Evolutionary conservation across 2,888 invertebrate genomes (phyloP).

Genomic region (Hyles lineata): DNA sequence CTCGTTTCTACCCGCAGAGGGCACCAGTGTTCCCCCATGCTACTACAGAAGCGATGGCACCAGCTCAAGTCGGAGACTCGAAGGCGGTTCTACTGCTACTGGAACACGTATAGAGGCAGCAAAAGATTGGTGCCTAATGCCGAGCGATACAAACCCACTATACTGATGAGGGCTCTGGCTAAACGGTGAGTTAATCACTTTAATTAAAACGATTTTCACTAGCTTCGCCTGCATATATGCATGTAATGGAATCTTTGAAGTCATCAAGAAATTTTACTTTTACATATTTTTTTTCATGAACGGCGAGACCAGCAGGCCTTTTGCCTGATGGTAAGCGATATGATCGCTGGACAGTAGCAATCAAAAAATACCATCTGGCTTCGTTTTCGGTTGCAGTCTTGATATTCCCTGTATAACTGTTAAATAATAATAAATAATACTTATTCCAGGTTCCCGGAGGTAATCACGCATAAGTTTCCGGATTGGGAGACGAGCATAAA

Average conservation of each 20-base stretch:
- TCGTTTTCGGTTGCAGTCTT: too few species aligned
- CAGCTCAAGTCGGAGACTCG: conserved; percentile 67
- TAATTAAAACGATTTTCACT: too few species aligned
- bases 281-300: too few species aligned
- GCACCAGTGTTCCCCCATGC: conserved; percentile 71
- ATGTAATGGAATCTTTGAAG: too few species aligned
- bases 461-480: conserved; percentile 53
- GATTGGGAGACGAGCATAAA: conserved; percentile 63
- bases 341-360: too few species aligned
- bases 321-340: too few species aligned
- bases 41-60: conserved; percentile 75
- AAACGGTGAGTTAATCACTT: conserved; percentile 36
- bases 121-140: conserved; percentile 35
- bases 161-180: conserved; percentile 43
- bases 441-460: conserved; percentile 53
- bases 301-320: too few species aligned
- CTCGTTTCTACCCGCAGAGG: conserved; percentile 53
- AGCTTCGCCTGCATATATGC: too few species aligned
- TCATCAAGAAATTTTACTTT: too few species aligned
- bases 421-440: background rate
- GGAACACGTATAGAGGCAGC: conserved; percentile 44
- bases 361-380: background rate
- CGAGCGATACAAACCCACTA: conserved; percentile 39
- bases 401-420: too few species aligned
- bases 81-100: conserved; percentile 56